Percentiles rank a stretch among this genome's conserved stretches.
phyloP scores from a whole-genome alignment of 2,797 vertebrate genomes.

The Uromys caudimaculatus region DNA sequence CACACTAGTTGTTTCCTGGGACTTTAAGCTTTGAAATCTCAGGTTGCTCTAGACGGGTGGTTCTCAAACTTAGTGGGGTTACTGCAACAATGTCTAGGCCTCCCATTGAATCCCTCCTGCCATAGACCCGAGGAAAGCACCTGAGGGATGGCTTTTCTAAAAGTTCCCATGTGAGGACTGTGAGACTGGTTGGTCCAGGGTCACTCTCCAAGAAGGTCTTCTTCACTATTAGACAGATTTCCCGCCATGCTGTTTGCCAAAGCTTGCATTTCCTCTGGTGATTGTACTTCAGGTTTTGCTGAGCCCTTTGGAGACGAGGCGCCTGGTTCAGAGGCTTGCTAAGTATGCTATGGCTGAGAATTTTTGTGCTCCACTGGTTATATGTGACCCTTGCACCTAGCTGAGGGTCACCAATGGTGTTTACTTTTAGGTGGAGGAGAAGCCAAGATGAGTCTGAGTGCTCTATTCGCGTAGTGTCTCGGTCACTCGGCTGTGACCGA shows the following conservation, averaged over 20 bases:
- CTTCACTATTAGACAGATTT: not conserved
- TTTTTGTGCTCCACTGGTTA: not conserved
- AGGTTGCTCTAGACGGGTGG: not conserved
- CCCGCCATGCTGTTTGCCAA: not conserved
- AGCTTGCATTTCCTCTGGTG: not conserved
- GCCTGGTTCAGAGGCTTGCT: not conserved
- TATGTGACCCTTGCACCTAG: not conserved
- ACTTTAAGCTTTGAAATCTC: slow-evolving; percentile 16
- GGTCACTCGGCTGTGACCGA: not conserved
- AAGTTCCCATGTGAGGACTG: not conserved
- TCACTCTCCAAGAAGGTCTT: not conserved
- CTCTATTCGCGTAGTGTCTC: not conserved
- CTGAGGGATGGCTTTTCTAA: not conserved
- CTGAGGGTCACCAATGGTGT: not conserved
- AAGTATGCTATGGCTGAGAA: not conserved
- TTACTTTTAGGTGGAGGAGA: not conserved
- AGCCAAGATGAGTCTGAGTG: not conserved
- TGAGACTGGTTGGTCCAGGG: not conserved
- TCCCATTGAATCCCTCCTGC: not conserved
- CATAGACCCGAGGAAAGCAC: not conserved
- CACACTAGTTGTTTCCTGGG: not conserved
- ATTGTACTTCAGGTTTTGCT: not conserved
- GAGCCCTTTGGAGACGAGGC: not conserved
- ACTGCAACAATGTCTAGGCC: not conserved
- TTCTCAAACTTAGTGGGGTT: slow-evolving; percentile 14